A percentile compares a stretch with the other conserved stretches of the same genome.
Conservation (phyloP, 2,888 invertebrate genomes). For the Andrena praecox region DNA sequence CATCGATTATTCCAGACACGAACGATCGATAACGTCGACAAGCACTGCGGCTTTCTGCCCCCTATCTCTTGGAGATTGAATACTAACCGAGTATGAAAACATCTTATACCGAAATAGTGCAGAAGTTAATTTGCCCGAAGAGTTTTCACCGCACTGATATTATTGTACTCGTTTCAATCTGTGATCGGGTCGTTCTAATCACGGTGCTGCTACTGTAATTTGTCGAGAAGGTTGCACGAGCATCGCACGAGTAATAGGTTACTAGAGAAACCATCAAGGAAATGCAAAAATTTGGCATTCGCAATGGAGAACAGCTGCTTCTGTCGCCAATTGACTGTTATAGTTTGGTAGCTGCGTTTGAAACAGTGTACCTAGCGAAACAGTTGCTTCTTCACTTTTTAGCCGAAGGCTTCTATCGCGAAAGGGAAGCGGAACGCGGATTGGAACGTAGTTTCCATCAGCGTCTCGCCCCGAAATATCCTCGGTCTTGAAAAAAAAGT, state of each 20-base stretch:
- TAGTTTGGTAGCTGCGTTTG: too few species aligned
- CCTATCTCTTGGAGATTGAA: background rate
- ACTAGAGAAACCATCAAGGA: too few species aligned
- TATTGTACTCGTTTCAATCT: background rate
- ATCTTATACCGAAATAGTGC: background rate
- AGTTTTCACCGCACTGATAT: background rate
- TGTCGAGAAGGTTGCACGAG: too few species aligned
- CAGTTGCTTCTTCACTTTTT: too few species aligned
- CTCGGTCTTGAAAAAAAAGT: constrained; percentile 8
- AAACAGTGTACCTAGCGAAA: too few species aligned
- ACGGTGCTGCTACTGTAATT: too few species aligned
- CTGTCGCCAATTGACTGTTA: too few species aligned
- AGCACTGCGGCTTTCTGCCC: background rate
- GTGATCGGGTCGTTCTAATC: too few species aligned
- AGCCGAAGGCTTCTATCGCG: background rate
- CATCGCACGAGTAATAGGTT: too few species aligned
- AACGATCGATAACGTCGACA: background rate
- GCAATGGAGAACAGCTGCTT: too few species aligned
- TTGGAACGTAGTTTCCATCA: background rate
- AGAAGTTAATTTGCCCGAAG: background rate
- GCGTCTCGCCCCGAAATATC: background rate
- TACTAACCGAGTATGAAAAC: background rate
- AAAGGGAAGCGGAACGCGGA: background rate
- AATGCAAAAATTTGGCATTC: too few species aligned
- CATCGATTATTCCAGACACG: constrained; percentile 7